Percentiles rank a stretch among this genome's conserved stretches.
These are phyloP conservation scores for Drosophila subobscura DNA, from an alignment of 1,140 invertebrate species.

Conservation along the genomic window DNA sequence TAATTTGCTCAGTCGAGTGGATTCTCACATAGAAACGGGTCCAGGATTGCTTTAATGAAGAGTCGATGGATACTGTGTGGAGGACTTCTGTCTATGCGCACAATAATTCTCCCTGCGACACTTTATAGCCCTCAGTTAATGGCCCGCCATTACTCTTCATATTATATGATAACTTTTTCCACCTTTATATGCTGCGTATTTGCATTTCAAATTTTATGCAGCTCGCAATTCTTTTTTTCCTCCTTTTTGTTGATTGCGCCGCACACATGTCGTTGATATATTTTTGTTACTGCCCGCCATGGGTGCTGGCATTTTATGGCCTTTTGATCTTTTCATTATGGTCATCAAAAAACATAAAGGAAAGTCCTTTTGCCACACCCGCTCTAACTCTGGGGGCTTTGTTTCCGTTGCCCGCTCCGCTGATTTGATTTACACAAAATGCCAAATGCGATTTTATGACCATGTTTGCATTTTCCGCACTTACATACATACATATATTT, in stretches of 20 bases:
- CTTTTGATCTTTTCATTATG: conserved; percentile 63
- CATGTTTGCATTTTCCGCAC: conserved; percentile 4
- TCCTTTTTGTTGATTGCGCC: neutral
- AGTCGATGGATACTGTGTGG: neutral
- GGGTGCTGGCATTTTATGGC: conserved; percentile 35
- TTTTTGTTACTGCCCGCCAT: conserved; percentile 15
- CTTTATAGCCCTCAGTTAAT: conserved; percentile 5
- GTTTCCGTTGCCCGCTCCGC: neutral
- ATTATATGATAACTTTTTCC: neutral
- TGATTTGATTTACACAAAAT: conserved; percentile 52
- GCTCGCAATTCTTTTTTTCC: neutral
- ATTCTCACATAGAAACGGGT: conserved; percentile 6
- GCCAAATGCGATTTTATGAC: conserved; percentile 37
- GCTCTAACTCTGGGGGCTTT: neutral
- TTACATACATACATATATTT: neutral
- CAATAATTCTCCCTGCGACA: neutral
- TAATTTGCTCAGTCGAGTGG: conserved; percentile 40
- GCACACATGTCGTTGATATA: conserved; percentile 9
- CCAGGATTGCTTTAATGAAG: conserved; percentile 17
- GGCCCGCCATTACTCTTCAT: neutral
- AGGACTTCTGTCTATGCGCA: neutral
- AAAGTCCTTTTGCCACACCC: conserved; percentile 1
- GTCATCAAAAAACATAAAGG: conserved; percentile 43
- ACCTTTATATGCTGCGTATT: neutral
- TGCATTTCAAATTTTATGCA: conserved; percentile 9